phyloP scores from a whole-genome alignment of 2,797 vertebrate genomes.

The Artibeus lituratus region DNA sequence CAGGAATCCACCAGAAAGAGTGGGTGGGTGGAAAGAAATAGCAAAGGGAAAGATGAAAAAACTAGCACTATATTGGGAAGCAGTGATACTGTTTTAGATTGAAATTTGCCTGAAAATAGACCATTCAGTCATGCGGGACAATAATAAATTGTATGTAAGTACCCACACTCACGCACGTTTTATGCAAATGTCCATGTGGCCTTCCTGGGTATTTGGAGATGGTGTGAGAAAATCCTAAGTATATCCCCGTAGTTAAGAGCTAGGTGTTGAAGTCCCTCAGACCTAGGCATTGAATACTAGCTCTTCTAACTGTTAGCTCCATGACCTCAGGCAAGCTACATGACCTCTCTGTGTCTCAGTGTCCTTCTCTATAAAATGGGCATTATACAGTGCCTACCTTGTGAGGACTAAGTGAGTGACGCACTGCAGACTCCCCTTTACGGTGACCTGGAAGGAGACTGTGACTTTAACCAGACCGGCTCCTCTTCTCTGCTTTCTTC shows the following conservation, averaged over 20 bases:
- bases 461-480: neutral
- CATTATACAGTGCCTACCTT: neutral
- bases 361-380: neutral
- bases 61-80: neutral
- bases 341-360: neutral
- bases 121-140: neutral
- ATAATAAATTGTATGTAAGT: neutral
- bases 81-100: neutral
- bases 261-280: neutral
- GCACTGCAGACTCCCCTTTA: neutral
- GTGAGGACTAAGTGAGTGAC: neutral
- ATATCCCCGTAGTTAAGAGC: neutral
- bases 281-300: neutral
- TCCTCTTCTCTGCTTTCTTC: neutral
- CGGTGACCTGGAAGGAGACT: neutral
- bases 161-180: neutral
- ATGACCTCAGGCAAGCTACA: neutral
- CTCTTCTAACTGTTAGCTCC: neutral
- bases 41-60: neutral
- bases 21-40: neutral
- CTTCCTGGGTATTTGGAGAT: neutral
- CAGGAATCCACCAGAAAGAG: neutral
- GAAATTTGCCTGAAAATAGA: slow-evolving; percentile 35
- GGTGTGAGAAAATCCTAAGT: neutral
- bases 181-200: neutral